These are phyloP conservation scores for Callitettix versicolor DNA, from an alignment of 1,140 invertebrate species.

Conservation along the genomic window DNA sequence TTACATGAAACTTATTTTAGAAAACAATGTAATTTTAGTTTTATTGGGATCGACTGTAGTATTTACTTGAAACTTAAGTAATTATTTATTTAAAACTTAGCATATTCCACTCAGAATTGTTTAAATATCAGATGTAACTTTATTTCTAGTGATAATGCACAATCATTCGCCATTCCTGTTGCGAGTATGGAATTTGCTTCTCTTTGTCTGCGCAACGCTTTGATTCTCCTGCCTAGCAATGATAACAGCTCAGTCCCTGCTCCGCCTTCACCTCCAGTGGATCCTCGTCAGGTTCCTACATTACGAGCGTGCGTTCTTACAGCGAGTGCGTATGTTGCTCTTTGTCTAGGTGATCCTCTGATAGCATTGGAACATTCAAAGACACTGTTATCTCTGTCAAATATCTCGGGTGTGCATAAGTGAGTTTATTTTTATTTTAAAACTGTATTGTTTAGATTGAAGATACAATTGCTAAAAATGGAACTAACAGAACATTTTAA, in stretches of 20 bases:
- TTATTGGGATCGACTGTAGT: neutral
- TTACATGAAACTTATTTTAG: no score
- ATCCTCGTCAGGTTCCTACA: slow-evolving; percentile 10
- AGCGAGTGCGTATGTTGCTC: slow-evolving; percentile 68
- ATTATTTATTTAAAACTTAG: neutral
- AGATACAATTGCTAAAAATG: neutral
- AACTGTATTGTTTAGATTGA: no score
- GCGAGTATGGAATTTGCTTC: slow-evolving; percentile 83
- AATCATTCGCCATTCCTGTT: slow-evolving; percentile 71
- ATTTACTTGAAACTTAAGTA: neutral
- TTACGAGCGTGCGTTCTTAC: slow-evolving; percentile 52
- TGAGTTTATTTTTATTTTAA: slow-evolving; percentile 31
- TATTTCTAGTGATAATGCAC: slow-evolving; percentile 39
- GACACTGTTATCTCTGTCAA: slow-evolving; percentile 50
- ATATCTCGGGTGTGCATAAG: slow-evolving; percentile 53
- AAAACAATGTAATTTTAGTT: no score
- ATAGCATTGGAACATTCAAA: slow-evolving; percentile 69
- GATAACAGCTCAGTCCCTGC: slow-evolving; percentile 1
- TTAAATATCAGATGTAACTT: neutral
- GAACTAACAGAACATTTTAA: no score
- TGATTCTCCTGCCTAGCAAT: slow-evolving; percentile 30
- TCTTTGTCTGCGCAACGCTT: slow-evolving; percentile 76
- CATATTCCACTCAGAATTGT: neutral
- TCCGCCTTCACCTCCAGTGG: slow-evolving; percentile 8
- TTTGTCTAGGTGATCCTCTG: slow-evolving; percentile 75